Evolutionary conservation across 2,797 vertebrate genomes (phyloP).

Genomic region (Sphenopsis melanotis): DNA sequence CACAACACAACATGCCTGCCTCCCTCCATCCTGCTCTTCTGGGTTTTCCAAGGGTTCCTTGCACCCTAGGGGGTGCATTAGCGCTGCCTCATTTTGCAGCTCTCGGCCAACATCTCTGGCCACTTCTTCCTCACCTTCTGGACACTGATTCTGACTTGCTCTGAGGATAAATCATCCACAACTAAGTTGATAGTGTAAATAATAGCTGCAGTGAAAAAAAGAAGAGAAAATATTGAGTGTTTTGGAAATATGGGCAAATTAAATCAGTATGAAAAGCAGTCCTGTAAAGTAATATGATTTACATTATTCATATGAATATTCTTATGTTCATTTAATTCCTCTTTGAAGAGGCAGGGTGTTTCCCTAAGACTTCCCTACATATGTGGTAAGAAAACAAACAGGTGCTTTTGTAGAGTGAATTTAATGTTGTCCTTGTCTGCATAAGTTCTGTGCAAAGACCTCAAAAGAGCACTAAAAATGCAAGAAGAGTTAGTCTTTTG

Average conservation of each 20-base stretch:
- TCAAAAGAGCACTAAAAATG: background rate
- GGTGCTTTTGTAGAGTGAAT: background rate
- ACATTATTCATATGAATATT: background rate
- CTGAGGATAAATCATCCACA: background rate
- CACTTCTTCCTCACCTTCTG: background rate
- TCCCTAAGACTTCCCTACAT: background rate
- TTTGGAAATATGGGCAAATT: background rate
- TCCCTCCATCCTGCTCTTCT: background rate
- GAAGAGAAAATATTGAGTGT: background rate
- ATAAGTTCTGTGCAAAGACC: background rate
- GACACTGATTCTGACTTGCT: background rate
- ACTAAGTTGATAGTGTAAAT: background rate
- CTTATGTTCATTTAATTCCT: background rate
- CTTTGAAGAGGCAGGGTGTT: background rate
- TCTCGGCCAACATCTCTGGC: background rate
- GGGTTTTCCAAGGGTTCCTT: background rate
- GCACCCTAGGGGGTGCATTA: background rate
- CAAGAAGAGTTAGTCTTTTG: background rate
- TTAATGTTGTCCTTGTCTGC: background rate
- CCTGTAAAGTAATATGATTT: background rate
- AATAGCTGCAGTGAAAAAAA: background rate
- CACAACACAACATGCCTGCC: accelerated
- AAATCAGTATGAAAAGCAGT: background rate
- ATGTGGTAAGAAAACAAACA: background rate
- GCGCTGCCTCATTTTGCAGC: accelerated